Base-by-base conservation (phyloP, 2,888 invertebrate genomes). In the Buathra laborator region DNA sequence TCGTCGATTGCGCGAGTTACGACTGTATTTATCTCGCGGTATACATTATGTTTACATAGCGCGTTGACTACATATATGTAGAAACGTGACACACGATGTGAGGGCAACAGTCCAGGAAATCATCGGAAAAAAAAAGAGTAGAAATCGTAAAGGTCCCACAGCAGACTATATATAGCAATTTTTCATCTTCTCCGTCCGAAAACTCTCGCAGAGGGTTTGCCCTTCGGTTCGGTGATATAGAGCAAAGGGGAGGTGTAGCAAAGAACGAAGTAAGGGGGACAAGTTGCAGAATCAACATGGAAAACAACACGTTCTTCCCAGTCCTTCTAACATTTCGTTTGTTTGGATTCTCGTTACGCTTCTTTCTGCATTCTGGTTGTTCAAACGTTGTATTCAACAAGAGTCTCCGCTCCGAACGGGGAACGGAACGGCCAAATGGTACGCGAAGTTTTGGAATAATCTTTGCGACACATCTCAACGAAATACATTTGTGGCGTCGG, bases 111-210 rank as follows among this genome's bases (percentile, higher is more conserved):
- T 37, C 37, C 37, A 37, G 37, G 6, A 37, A 37, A 1, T 37
- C 37, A 37, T 9, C 37, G 37, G 37, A 37, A 37, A 37, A 9
- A 37, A 37, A 37, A 37, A 37, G 37, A 37, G 72, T 51, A 66
- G 75, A 80, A 79, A 78, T 32, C 29, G 67, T 75, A 77, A 44
- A 74, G 81, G 78, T 76, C 75, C 62, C 62, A 74, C 9, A 5
- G 56, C 67, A 29, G 70, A 51, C n/a, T 29, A 78, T 56, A 78
- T 56, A 72, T 51, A 74, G 64, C 77, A 84, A 87, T 87, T 87
- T 84, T 85, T 84, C 85, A 87, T 85, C 82, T 83, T 80, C 29
- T 59, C 64, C 78, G 83, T 78, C 76, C 71, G 44, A 81, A 83
- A 80, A 37, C 51, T 59, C 29, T 80, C 32, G 56, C n/a, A 70